Base-by-base conservation (phyloP, 2,113 vertebrate species). In the Microtus oregoni region DNA sequence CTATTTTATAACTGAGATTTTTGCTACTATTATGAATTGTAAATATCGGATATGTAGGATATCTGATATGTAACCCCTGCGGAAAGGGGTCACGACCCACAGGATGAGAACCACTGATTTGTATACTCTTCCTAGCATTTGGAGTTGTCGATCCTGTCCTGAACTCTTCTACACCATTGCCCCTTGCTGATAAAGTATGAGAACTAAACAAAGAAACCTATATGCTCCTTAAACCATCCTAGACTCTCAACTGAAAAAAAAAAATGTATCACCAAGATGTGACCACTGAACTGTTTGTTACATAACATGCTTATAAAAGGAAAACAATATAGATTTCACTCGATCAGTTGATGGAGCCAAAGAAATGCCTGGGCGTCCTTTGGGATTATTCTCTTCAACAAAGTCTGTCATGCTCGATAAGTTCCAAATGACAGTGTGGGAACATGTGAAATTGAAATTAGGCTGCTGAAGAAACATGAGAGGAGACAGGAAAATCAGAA, bases 381-480 rank as follows among this genome's bases (percentile, higher is more conserved):
- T 73, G 55, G 44, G 44, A 92, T 96, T 92, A 87, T 90, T 93
- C 32, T 63, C 75, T 90, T 96, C 77, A 92, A 44, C 67, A 89
- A 90, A 95, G 50, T 90, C 90, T 90, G 78, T 93, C 75, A 93
- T 75, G 87, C 87, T 94, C 97, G 94, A 30, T 94, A 92, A 82
- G 22, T 92, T 94, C 97, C 93, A 96, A 96, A 97, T 86, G 87
- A 95, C 85, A 93, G 88, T 90, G 55, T 65, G 67, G 87, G 76
- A 83, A 81, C 47, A 89, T 89, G 90, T 92, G 68, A 88, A 95
- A 97, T 24, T 92, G 92, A 92, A 93, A 94, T 91, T 86, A 68
- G 79, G 35, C 70, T 86, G 35, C 55, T 38, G n/a, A 67, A 78
- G 91, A 96, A 97, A 93, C 81, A n/a, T 78, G 85, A 97, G 92